Percentiles rank a stretch among this genome's conserved stretches.
Conservation (phyloP, 2,888 invertebrate genomes). For the Lasius platythorax region DNA sequence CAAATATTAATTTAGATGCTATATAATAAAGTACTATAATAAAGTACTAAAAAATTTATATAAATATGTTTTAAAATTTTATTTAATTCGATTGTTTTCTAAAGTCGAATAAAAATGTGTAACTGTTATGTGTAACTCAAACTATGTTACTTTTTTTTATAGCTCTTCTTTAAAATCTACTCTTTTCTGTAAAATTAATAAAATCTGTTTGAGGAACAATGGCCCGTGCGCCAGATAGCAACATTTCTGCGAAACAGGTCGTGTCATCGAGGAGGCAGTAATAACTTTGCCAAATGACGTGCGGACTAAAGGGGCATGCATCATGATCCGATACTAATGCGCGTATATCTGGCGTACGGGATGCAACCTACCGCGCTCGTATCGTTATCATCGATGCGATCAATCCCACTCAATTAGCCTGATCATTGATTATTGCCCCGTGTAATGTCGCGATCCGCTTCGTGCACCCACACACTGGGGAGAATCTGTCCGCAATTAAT, state of each 20-base stretch:
- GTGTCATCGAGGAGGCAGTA: slow-evolving; percentile 78
- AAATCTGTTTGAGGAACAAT: slow-evolving; percentile 2
- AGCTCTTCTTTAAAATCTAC: not conserved
- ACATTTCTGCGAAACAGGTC: slow-evolving; percentile 68
- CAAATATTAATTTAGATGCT: not conserved
- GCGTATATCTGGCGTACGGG: slow-evolving; percentile 71
- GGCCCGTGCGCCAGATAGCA: not conserved
- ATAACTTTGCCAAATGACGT: slow-evolving; percentile 81
- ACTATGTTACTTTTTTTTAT: not conserved
- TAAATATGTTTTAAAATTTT: not conserved
- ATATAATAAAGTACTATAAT: not conserved
- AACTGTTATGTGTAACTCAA: not conserved
- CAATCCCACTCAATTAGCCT: slow-evolving; percentile 85
- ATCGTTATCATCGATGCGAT: slow-evolving; percentile 84
- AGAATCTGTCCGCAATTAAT: slow-evolving; percentile 60
- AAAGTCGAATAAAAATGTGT: not conserved
- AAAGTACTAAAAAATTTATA: not conserved
- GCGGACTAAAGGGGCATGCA: slow-evolving; percentile 78
- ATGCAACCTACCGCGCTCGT: slow-evolving; percentile 72
- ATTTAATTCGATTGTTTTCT: not conserved
- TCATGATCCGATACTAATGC: slow-evolving; percentile 82
- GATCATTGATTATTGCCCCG: slow-evolving; percentile 85
- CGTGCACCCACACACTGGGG: slow-evolving; percentile 41
- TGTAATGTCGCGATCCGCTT: slow-evolving; percentile 67
- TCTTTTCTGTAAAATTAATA: not conserved